phyloP scores from a whole-genome alignment of 2,113 vertebrate genomes.

The Pelobates fuscus region DNA sequence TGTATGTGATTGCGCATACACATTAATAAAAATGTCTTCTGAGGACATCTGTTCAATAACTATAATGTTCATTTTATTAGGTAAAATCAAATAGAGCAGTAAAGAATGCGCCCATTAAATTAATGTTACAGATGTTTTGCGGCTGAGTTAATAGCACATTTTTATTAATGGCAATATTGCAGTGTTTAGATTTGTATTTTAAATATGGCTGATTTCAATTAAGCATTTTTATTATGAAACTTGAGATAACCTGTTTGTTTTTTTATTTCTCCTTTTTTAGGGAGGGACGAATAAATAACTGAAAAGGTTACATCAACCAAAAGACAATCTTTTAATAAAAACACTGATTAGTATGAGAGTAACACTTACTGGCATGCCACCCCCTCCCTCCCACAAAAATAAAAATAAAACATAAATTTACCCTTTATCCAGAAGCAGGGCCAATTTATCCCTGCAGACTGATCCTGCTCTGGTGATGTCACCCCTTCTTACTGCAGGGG shows the following conservation, averaged over 20 bases:
- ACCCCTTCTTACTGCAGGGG: no score
- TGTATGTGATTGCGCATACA: not conserved
- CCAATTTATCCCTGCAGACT: no score
- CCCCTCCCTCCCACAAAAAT: no score
- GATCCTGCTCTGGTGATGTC: no score
- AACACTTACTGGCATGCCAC: no score
- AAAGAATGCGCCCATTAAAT: conserved; percentile 39
- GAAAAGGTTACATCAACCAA: no score
- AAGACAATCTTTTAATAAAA: no score
- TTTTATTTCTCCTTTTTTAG: no score
- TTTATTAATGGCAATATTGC: conserved; percentile 45
- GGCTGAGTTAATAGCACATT: conserved; percentile 17
- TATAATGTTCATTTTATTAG: conserved; percentile 21
- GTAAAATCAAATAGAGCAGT: conserved; percentile 31
- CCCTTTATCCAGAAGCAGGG: no score
- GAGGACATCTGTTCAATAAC: conserved; percentile 32
- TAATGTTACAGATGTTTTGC: conserved; percentile 34
- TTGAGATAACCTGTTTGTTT: conserved; percentile 21
- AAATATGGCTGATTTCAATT: conserved; percentile 39
- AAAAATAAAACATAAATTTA: no score
- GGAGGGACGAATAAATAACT: no score
- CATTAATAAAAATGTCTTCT: conserved; percentile 45
- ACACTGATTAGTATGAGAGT: no score
- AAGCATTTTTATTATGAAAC: not conserved
- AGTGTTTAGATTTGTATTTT: conserved; percentile 30